Percentiles rank a stretch among this genome's conserved stretches.
Evolutionary conservation across 2,797 vertebrate species (phyloP).

Genomic region (Mus spretus): DNA sequence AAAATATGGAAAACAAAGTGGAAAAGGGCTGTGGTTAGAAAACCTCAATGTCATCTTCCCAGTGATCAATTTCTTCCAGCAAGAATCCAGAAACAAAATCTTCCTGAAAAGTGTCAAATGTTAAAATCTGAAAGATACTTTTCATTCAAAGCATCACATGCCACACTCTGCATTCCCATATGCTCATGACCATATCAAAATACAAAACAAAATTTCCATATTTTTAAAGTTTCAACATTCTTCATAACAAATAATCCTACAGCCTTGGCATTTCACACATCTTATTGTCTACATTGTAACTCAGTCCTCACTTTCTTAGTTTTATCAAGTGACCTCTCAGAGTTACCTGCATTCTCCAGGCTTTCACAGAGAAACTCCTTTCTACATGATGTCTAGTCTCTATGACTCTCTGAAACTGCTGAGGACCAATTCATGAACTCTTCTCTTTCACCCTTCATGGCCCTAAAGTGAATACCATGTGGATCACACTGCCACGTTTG

Average conservation of each 20-base stretch:
- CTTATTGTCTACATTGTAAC: background rate
- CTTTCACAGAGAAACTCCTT: background rate
- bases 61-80: background rate
- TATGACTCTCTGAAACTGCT: background rate
- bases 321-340: background rate
- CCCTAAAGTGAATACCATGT: background rate
- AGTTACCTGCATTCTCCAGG: background rate
- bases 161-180: background rate
- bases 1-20: background rate
- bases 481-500: background rate
- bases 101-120: background rate
- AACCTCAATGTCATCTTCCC: background rate
- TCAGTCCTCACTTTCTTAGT: background rate
- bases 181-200: background rate
- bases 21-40: background rate
- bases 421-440: background rate
- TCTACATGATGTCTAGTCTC: too few relatives aligned
- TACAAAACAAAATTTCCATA: background rate
- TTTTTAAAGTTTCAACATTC: background rate
- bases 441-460: background rate
- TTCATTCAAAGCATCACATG: background rate
- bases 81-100: background rate
- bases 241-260: background rate
- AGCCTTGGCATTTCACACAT: background rate
- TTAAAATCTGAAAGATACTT: background rate